Evolutionary conservation across 2,888 invertebrate species (phyloP), one percentile per base, ranked within the genome.

Genomic region (Chironomus riparius): DNA sequence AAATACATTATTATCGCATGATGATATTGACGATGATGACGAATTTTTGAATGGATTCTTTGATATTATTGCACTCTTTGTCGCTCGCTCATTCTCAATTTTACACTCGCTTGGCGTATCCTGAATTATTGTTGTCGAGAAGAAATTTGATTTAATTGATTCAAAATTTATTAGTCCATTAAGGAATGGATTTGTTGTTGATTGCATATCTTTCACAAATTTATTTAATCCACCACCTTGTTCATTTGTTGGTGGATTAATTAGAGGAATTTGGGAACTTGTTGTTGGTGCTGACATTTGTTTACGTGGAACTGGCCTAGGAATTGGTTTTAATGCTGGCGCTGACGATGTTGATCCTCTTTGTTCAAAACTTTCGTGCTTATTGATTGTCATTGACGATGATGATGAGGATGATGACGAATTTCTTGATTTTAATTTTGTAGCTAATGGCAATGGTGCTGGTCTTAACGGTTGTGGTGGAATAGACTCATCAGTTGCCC

Each of bases 401-500:
- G 56, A 7, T 18, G 56, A 56, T n/a, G 28, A 68, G 21, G 18
- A 68, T 24, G 28, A 24, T 22, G 22, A 21, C 24, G 24, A 68
- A 68, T 18, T 56, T 7, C 56, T 13, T 13, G 50, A 4, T 50
- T 76, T 76, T 22, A 69, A n/a, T 18, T 18, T 38, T 7, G 21
- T 7, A 62, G 68, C 22, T 15, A 77, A 68, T n/a, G 82, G 84
- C 22, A 82, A 82, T 13, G 89, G 88, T 12, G 89, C 89, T 4
- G 89, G 89, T 72, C 90, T 82, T 77, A 90, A 80, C 0, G 90
- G 90, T 79, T 90, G 90, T 3, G 90, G 90, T 4, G 90, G 90
- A 79, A 90, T 89, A 6, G 68, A 15, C 77, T 83, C 83, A 28
- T 79, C 80, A 77, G 81, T 80, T 2, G 82, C 82, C 84, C 85